Percentiles rank a stretch among this genome's conserved stretches.
Evolutionary conservation across 2,888 invertebrate genomes (phyloP).

Genomic region (Eumacrocentrus americanus): DNA sequence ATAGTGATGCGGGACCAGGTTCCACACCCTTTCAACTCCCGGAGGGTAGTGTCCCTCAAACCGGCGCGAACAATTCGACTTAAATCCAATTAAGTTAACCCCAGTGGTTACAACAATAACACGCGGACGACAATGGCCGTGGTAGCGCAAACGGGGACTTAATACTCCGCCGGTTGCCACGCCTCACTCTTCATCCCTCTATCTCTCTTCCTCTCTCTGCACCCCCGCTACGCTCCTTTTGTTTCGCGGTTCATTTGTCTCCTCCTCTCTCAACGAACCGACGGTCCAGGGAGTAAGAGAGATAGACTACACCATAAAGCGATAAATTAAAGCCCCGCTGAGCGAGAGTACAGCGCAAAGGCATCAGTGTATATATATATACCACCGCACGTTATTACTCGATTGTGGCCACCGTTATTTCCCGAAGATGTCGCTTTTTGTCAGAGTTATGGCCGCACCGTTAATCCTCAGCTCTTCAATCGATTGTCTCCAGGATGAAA

Average conservation of each 20-base stretch:
- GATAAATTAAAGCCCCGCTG: slow-evolving; percentile 53
- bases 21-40: no score
- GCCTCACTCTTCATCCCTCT: no score
- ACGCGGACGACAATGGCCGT: slow-evolving; percentile 39
- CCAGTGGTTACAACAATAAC: slow-evolving; percentile 53
- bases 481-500: slow-evolving; percentile 19
- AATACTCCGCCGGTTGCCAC: slow-evolving; percentile 54
- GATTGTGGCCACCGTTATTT: slow-evolving; percentile 39
- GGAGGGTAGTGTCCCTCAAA: no score
- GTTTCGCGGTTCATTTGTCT: slow-evolving; percentile 61
- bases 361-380: slow-evolving; percentile 43
- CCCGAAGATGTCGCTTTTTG: slow-evolving; percentile 22
- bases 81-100: slow-evolving; percentile 59
- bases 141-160: slow-evolving; percentile 44
- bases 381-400: slow-evolving; percentile 53
- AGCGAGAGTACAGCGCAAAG: slow-evolving; percentile 46
- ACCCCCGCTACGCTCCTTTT: slow-evolving; percentile 49
- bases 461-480: slow-evolving; percentile 16
- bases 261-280: slow-evolving; percentile 26
- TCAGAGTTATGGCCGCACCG: slow-evolving; percentile 18
- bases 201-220: slow-evolving; percentile 33
- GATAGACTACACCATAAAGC: slow-evolving; percentile 47
- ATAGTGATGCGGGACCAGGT: no score
- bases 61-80: slow-evolving; percentile 41
- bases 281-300: slow-evolving; percentile 21